Conservation (phyloP, 1,140 invertebrate genomes). For the Zaprionus kolodkinae region DNA sequence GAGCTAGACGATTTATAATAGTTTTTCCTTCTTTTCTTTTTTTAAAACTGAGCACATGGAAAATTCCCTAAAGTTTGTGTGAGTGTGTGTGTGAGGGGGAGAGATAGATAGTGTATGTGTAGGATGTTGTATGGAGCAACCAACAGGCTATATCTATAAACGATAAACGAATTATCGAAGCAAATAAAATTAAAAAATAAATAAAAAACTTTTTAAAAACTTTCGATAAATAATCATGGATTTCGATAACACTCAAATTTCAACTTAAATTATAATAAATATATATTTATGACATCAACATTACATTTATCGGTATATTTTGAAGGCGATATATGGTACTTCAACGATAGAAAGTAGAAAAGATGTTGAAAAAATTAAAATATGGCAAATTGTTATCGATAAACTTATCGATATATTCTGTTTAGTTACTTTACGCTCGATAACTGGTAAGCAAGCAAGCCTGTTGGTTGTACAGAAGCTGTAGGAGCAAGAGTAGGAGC, state of each 20-base stretch:
- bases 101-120: neutral
- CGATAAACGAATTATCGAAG: too few relatives aligned
- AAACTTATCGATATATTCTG: neutral
- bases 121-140: neutral
- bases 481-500: neutral
- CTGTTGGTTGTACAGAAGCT: neutral
- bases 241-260: neutral
- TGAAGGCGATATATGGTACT: too few relatives aligned
- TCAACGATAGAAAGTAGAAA: too few relatives aligned
- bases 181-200: too few relatives aligned
- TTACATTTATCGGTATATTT: too few relatives aligned
- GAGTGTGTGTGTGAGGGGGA: neutral
- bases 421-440: neutral
- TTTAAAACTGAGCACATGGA: conserved; percentile 51
- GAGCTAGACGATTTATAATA: conserved; percentile 28
- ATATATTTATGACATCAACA: too few relatives aligned
- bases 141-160: neutral
- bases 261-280: too few relatives aligned
- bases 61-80: conserved; percentile 67
- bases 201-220: too few relatives aligned
- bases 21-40: conserved; percentile 24
- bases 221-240: neutral
- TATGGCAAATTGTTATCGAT: neutral
- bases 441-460: neutral
- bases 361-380: too few relatives aligned